Evolutionary conservation across 1,140 invertebrate genomes (phyloP).

Genomic region (Drosophila ficusphila): DNA sequence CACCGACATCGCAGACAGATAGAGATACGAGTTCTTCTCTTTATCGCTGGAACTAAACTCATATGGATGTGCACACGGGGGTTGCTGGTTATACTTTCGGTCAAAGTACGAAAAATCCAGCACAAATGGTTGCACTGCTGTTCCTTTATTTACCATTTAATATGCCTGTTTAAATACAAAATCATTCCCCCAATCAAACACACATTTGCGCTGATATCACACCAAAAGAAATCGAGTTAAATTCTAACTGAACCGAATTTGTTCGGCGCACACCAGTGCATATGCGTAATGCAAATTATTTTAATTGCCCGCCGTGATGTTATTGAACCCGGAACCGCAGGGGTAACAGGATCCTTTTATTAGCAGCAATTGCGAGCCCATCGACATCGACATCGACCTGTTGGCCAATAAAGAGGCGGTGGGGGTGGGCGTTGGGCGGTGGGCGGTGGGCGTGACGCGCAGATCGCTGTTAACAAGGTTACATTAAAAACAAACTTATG

Average conservation of each 20-base stretch:
- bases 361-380: slow-evolving; percentile 30
- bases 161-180: too few species aligned
- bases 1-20: slow-evolving; percentile 15
- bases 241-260: slow-evolving; percentile 7
- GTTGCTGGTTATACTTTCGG: background rate
- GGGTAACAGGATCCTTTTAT: slow-evolving; percentile 21
- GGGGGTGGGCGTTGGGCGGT: background rate
- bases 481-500: slow-evolving; percentile 49
- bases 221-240: slow-evolving; percentile 11
- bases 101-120: background rate
- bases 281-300: slow-evolving; percentile 25
- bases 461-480: slow-evolving; percentile 41
- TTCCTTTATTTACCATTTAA: too few species aligned
- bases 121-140: background rate
- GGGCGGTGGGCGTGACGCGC: slow-evolving; percentile 11
- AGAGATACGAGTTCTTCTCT: slow-evolving; percentile 11
- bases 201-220: background rate
- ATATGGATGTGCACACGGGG: background rate
- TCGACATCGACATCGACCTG: slow-evolving; percentile 43
- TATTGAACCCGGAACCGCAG: slow-evolving; percentile 10
- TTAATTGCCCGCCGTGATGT: slow-evolving; percentile 18
- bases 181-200: background rate
- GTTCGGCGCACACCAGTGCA: slow-evolving; percentile 2
- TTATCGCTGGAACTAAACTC: slow-evolving; percentile 20
- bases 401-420: slow-evolving; percentile 11